Percentiles rank a stretch among this genome's conserved stretches.
Evolutionary conservation across 37 sponge, comb jelly and placozoan species (phyloP).

Genomic region (Dysidea cf. avara): DNA sequence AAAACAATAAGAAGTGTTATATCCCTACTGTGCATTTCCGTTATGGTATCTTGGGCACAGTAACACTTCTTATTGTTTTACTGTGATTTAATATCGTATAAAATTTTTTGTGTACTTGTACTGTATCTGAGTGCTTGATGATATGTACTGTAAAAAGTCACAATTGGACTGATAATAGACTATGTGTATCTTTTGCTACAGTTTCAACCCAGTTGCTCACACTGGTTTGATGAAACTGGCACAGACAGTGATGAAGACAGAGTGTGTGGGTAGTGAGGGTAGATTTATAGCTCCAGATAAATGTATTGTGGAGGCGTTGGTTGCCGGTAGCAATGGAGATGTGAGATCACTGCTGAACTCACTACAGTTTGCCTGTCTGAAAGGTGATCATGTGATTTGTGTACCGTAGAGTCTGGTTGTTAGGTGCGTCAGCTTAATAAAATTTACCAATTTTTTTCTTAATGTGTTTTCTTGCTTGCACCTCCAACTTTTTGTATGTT

Average conservation of each 20-base stretch:
- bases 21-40: no score
- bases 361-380: conserved; percentile 70
- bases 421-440: neutral
- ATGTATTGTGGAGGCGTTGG: conserved; percentile 54
- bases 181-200: conserved; percentile 16
- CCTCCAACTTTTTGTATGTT: conserved; percentile 2
- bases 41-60: no score
- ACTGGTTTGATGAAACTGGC: conserved; percentile 70
- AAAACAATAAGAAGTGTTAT: no score
- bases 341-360: conserved; percentile 77
- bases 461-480: no score
- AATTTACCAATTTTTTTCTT: no score
- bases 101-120: no score
- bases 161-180: no score
- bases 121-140: no score
- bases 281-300: conserved; percentile 41
- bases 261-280: conserved; percentile 13
- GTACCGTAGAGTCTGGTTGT: no score
- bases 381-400: conserved; percentile 46
- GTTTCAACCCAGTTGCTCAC: conserved; percentile 75
- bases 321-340: conserved; percentile 59
- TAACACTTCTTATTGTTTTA: no score
- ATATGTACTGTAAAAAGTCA: no score
- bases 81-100: no score
- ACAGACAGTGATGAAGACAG: conserved; percentile 41